Percentiles rank a stretch among this genome's conserved stretches.
Conservation (phyloP, 37 sponge, comb jelly and placozoan species). For the Oopsacas minuta region DNA sequence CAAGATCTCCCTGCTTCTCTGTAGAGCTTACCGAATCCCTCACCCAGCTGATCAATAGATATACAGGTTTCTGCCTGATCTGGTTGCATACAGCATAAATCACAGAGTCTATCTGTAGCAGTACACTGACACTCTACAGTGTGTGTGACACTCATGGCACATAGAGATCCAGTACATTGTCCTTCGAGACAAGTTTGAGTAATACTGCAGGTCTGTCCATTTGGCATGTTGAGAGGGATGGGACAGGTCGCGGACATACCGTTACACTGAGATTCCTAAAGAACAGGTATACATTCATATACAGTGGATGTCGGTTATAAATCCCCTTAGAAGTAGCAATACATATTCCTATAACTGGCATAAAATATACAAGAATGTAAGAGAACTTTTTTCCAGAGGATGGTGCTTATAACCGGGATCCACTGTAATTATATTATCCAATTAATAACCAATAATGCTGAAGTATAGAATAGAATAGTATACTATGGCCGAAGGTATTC, state of each 20-base stretch:
- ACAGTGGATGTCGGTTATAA: no score
- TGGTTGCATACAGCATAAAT: conserved; percentile 38
- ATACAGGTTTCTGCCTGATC: neutral
- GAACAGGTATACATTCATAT: no score
- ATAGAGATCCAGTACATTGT: conserved; percentile 41
- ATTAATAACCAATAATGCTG: no score
- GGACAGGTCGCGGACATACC: conserved; percentile 19
- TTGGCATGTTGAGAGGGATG: neutral
- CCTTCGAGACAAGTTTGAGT: conserved; percentile 41
- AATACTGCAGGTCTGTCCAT: conserved; percentile 35
- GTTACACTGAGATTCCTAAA: neutral
- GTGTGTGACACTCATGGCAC: neutral
- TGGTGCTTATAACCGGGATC: no score
- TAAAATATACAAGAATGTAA: no score
- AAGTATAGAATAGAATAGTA: no score
- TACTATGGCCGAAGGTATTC: no score
- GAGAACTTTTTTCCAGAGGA: no score
- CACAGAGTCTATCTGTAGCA: conserved; percentile 26
- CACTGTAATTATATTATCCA: no score
- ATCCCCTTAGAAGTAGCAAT: no score
- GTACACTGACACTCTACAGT: conserved; percentile 56
- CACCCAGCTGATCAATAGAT: conserved; percentile 19
- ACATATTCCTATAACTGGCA: no score
- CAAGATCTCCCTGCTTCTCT: conserved; percentile 54
- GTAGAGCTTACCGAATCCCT: neutral